Conservation (phyloP, 2,888 invertebrate genomes). For the Epirrhoe alternata region DNA sequence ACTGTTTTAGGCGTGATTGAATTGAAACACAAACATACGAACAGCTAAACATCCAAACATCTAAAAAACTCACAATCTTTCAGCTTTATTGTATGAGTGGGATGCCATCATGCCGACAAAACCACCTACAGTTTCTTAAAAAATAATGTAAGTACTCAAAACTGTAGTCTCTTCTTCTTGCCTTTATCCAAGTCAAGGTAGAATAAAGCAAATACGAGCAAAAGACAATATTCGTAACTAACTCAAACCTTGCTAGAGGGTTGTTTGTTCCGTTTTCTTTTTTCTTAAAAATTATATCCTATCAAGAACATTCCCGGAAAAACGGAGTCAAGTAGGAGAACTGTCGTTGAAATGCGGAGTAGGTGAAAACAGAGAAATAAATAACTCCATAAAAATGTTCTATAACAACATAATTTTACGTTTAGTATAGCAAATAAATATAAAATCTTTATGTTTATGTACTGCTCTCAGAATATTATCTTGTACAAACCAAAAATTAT, state of each 20-base stretch:
- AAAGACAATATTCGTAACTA: not conserved
- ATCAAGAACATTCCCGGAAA: not conserved
- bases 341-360: not conserved
- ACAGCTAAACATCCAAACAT: too few species aligned
- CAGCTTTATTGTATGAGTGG: too few species aligned
- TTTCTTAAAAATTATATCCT: conserved; percentile 3
- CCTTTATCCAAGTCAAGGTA: too few species aligned
- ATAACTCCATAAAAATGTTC: not conserved
- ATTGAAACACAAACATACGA: too few species aligned
- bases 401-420: not conserved
- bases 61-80: too few species aligned
- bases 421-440: too few species aligned
- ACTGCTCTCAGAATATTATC: too few species aligned
- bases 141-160: not conserved
- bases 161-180: too few species aligned
- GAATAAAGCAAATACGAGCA: not conserved
- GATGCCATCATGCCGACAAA: too few species aligned
- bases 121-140: not conserved
- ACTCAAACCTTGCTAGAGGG: conserved; percentile 1
- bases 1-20: too few species aligned
- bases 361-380: not conserved
- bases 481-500: too few species aligned
- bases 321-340: not conserved
- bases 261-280: conserved; percentile 11
- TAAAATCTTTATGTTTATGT: too few species aligned